These are phyloP conservation scores for Mycteria americana DNA, from an alignment of 2,797 vertebrate species.

Conservation along the genomic window DNA sequence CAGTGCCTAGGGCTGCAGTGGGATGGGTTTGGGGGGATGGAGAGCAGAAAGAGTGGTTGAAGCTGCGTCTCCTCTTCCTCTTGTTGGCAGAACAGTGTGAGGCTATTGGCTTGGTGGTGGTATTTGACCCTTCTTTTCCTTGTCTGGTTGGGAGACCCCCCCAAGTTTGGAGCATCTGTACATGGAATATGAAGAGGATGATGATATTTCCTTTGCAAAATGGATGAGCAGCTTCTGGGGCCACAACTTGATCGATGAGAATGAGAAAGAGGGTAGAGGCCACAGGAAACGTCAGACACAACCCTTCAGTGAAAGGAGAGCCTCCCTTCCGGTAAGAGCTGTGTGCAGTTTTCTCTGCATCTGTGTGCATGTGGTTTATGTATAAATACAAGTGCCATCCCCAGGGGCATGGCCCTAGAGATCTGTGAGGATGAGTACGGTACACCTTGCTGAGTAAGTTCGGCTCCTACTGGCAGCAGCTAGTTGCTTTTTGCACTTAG, in stretches of 20 bases:
- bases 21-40: slow-evolving; percentile 1
- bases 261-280: slow-evolving; percentile 76
- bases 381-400: neutral
- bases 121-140: slow-evolving; percentile 72
- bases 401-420: neutral
- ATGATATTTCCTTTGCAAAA: slow-evolving; percentile 93
- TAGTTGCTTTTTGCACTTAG: neutral
- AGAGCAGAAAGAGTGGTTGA: slow-evolving; percentile 36
- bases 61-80: slow-evolving; percentile 20
- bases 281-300: slow-evolving; percentile 75
- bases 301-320: slow-evolving; percentile 76
- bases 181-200: slow-evolving; percentile 91
- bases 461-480: neutral
- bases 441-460: neutral
- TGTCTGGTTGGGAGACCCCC: slow-evolving; percentile 37
- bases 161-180: slow-evolving; percentile 64
- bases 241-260: slow-evolving; percentile 77
- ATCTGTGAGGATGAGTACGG: neutral
- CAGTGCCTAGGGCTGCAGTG: slow-evolving; percentile 53
- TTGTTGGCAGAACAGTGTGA: slow-evolving; percentile 27
- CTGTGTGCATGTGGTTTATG: neutral
- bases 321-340: slow-evolving; percentile 86
- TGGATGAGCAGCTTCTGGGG: slow-evolving; percentile 99
- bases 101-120: slow-evolving; percentile 7
- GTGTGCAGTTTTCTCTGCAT: neutral